A percentile compares a stretch with the other conserved stretches of the same genome.
These are phyloP conservation scores for Galendromus occidentalis DNA, from an alignment of 1,140 invertebrate species.

Conservation along the genomic window DNA sequence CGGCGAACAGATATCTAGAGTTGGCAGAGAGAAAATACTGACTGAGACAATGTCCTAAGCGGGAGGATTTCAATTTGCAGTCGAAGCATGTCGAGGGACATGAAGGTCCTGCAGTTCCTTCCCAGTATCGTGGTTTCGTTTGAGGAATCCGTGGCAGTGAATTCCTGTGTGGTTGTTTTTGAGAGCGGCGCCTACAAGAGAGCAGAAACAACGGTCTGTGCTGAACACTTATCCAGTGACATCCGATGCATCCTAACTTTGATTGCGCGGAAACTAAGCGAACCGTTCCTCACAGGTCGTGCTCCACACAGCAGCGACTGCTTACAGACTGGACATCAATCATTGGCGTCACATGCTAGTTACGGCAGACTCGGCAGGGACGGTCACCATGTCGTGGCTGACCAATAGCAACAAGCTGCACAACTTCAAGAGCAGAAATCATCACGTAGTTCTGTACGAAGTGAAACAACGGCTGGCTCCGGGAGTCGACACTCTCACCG, in stretches of 20 bases:
- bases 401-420: background rate
- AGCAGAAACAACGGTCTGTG: background rate
- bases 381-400: background rate
- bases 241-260: too few species aligned
- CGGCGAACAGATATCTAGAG: too few species aligned
- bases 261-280: background rate
- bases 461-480: constrained; percentile 14
- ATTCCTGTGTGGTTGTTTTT: background rate
- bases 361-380: background rate
- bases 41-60: too few species aligned
- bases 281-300: background rate
- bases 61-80: too few species aligned
- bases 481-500: background rate
- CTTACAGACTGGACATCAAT: background rate
- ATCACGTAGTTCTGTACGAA: background rate
- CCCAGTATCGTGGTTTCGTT: background rate
- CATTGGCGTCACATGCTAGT: constrained; percentile 4
- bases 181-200: background rate
- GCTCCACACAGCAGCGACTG: background rate
- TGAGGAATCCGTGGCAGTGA: background rate
- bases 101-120: background rate
- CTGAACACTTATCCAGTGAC: background rate
- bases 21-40: too few species aligned
- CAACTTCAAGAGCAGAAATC: background rate
- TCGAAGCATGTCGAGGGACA: background rate